Evolutionary conservation across 2,888 invertebrate species (phyloP), one percentile per base, ranked within the genome.

Genomic region (Diaprepes abbreviatus): DNA sequence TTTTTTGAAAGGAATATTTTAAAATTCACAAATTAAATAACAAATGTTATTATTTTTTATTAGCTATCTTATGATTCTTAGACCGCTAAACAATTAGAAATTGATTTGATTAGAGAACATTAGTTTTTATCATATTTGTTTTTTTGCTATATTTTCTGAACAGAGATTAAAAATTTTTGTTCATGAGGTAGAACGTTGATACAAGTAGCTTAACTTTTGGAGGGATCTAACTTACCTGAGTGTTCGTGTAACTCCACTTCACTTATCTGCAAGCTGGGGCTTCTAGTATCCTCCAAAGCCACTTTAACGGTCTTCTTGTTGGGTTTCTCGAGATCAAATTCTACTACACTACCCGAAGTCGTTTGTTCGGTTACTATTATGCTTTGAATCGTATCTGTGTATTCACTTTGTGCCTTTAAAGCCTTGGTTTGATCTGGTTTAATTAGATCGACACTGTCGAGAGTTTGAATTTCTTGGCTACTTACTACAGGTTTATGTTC

Each of bases 291-390:
- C 73, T 80, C 82, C 74, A 84, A 75, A 64, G 79, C 74, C 71
- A 84, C 75, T 74, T 78, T 80, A 74, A 85, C 85, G 75, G 81
- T 83, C 81, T 86, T 86, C 76, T 82, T 78, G 74, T 82, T 78
- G 71, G 85, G 85, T 76, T 82, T 82, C 70, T 83, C 79, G 63
- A 81, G 81, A 74, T 85, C 77, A 66, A 85, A 79, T 77, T 83
- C 80, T 82, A 85, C 86, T 54, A 85, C 79, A 82, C 86, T 86
- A 75, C 84, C 86, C 75, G 85, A 83, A 70, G 84, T 81, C 74
- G 80, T 81, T 72, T 83, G 81, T 77, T 88, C 87, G 55, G 85
- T 86, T 64, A 88, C 81, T 58, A 87, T 81, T 50, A 88, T 75
- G 73, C 88, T 85, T 75, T 86, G 85, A 57, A 83, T 82, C 36